Evolutionary conservation across 2,113 vertebrate species (phyloP), one percentile per base, ranked within the genome.

Genomic region (Xiphophorus couchianus): DNA sequence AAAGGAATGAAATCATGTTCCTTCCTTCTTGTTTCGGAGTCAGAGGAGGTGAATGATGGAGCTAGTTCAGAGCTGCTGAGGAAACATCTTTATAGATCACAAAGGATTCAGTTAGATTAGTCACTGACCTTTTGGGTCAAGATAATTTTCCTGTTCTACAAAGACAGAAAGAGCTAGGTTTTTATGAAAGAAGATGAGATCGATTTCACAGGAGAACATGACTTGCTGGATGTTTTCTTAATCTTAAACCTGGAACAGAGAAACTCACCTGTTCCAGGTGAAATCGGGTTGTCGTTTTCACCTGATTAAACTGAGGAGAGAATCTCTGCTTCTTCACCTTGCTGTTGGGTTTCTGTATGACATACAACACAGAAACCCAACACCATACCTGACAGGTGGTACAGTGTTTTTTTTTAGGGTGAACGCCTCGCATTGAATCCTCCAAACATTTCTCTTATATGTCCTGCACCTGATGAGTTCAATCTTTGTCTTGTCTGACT

Each of bases 51-150:
- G 67, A 81, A 60, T 0, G 35, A 39, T 48, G 19, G 9, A 48
- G 44, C 44, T 19, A 5, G 44, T 48, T 48, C 44, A 48, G 44
- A 48, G 5, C 17, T 15, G 14, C 44, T 48, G 17, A 48, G 44
- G 44, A 19, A 48, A 64, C 84, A 80, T 61, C 14, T 69, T 69
- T 84, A 71, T 54, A 75, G 30, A 77, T 63, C 60, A 81, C 69
- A 74, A 48, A 48, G 44, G 44, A 48, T 48, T 17, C 5, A 48
- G 17, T 48, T 74, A 61, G 68, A 71, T 39, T 63, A n/a, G 66
- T 60, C 62, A 71, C 62, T 82, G 62, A 76, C 62, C 69, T 76
- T 78, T 72, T 25, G 14, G 51, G 42, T 80, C 61, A 35, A 48
- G 15, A 54, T 54, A 61, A 54, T 69, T 51, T 75, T 14, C 8